A percentile compares a stretch with the other conserved stretches of the same genome.
phyloP scores from a whole-genome alignment of 1,140 invertebrate genomes.

The Drosophila mauritiana region DNA sequence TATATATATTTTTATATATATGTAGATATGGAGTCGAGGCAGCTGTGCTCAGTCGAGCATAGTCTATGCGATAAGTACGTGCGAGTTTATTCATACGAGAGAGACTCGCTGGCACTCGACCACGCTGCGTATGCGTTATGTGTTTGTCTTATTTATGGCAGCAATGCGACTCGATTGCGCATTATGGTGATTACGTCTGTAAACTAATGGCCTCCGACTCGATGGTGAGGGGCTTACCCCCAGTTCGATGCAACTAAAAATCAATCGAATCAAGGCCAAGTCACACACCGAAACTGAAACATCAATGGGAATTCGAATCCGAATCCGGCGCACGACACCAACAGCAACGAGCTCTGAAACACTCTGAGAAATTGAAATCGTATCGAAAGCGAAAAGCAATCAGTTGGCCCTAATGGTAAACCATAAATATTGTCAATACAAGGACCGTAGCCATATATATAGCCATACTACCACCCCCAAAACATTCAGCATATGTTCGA shows the following conservation, averaged over 20 bases:
- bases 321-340: slow-evolving; percentile 10
- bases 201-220: slow-evolving; percentile 72
- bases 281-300: slow-evolving; percentile 36
- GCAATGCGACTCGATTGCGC: slow-evolving; percentile 69
- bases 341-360: neutral
- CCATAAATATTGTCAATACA: slow-evolving; percentile 78
- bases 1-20: slow-evolving; percentile 2
- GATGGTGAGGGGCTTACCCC: neutral
- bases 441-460: slow-evolving; percentile 15
- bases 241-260: slow-evolving; percentile 17
- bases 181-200: slow-evolving; percentile 78
- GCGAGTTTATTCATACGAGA: slow-evolving; percentile 80
- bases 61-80: slow-evolving; percentile 82
- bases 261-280: slow-evolving; percentile 60
- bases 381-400: slow-evolving; percentile 80
- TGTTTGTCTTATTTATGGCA: slow-evolving; percentile 78
- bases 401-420: slow-evolving; percentile 77
- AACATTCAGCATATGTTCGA: slow-evolving; percentile 37
- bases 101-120: slow-evolving; percentile 44
- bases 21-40: slow-evolving; percentile 38
- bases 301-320: slow-evolving; percentile 5
- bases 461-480: slow-evolving; percentile 9
- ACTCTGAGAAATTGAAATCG: slow-evolving; percentile 68
- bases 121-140: slow-evolving; percentile 74
- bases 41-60: slow-evolving; percentile 79